These are phyloP conservation scores for Eupsittula cactorum DNA, from an alignment of 2,113 vertebrate genomes.

Conservation along the genomic window DNA sequence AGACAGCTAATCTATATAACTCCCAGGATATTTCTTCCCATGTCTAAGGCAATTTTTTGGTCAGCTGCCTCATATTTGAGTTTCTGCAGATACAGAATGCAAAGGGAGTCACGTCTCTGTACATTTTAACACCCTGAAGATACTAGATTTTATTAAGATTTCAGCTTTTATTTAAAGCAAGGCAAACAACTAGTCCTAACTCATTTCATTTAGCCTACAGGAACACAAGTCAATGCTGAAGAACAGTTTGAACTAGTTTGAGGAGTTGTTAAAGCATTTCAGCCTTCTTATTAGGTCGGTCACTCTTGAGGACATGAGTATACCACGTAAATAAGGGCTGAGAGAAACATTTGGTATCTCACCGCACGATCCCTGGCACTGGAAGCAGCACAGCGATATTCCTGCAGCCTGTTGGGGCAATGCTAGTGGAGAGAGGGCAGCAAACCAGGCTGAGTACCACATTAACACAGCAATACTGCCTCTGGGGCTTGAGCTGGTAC, in stretches of 20 bases:
- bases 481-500: neutral
- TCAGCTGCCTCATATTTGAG: neutral
- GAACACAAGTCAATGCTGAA: neutral
- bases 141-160: neutral
- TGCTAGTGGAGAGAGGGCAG: neutral
- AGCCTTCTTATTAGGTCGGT: accelerated
- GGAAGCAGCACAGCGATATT: neutral
- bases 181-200: no score
- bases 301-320: neutral
- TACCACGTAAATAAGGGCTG: accelerated
- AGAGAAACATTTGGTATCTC: neutral
- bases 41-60: neutral
- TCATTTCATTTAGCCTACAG: accelerated
- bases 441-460: neutral
- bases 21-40: neutral
- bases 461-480: no score
- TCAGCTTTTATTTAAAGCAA: neutral
- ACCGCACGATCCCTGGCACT: accelerated
- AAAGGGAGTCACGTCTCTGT: neutral
- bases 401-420: no score
- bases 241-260: neutral
- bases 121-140: neutral
- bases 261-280: no score
- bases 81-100: neutral
- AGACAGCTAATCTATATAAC: neutral